Base-by-base conservation (phyloP, 2,113 vertebrate species). In the Atractosteus spatula region DNA sequence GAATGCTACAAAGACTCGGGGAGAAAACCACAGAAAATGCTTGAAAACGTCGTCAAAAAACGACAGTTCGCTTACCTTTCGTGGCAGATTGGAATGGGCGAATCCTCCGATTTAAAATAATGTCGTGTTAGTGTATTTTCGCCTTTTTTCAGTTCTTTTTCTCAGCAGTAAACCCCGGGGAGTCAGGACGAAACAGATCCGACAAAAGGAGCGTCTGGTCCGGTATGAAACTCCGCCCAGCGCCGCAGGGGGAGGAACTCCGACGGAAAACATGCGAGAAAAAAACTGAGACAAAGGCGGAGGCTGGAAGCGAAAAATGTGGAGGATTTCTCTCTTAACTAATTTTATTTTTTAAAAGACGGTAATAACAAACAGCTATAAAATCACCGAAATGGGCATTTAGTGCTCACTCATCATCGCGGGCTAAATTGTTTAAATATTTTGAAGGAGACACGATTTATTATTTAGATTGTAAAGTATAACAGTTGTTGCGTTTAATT, bases 181-280 rank as follows among this genome's bases (percentile, higher is more conserved):
- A 92, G 87, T 88, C 90, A 80, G 81, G 83, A 90, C 88, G 86
- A 90, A 89, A 88, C 81, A 86, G 79, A 91, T 89, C 91, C 91
- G 90, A 91, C 91, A 89, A 89, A 91, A 92, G 89, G 86, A 93
- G 91, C 91, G 90, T 91, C 89, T 92, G 79, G 86, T 90, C 87
- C 91, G 91, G 91, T 89, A 87, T 89, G 91, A 91, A 92, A 91
- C 91, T 91, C 91, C 91, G 91, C 91, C 91, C 91, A 82, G 89
- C 90, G 91, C 91, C 91, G 91, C 91, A 90, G 91, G 91, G 91
- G 91, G 91, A 93, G 91, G 91, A 93, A 89, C 91, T 91, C 90
- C 83, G 76, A 71, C 83, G 82, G 86, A 86, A 87, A 91, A 89
- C 84, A 84, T 82, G 70, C 82, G 75, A 83, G 77, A 75, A 74